phyloP scores from a whole-genome alignment of 2,888 invertebrate species.

The Epirrhoe tristata region DNA sequence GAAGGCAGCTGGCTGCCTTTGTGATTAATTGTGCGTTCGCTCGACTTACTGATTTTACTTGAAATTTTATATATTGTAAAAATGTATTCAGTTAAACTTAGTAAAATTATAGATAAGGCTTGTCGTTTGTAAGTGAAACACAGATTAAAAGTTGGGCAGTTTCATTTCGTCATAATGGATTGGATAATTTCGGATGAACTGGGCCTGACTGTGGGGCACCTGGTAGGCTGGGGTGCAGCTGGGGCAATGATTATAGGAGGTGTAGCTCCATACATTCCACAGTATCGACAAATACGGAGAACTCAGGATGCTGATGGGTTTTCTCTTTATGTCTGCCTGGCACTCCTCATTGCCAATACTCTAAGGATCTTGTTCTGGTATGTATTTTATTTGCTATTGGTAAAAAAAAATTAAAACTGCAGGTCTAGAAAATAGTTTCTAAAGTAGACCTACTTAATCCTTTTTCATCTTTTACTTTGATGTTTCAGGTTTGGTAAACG shows the following conservation, averaged over 20 bases:
- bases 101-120: slow-evolving; percentile 4
- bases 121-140: background rate
- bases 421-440: background rate
- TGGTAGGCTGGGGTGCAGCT: slow-evolving; percentile 92
- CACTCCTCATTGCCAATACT: slow-evolving; percentile 97
- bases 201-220: slow-evolving; percentile 90
- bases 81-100: slow-evolving; percentile 14
- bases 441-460: too few relatives aligned
- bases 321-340: slow-evolving; percentile 97
- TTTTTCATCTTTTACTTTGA: background rate
- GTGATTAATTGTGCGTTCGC: background rate
- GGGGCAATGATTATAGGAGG: slow-evolving; percentile 98
- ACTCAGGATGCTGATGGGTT: slow-evolving; percentile 98
- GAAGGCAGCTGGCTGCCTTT: background rate
- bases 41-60: background rate
- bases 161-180: slow-evolving; percentile 84
- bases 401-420: background rate
- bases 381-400: slow-evolving; percentile 60
- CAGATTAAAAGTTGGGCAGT: slow-evolving; percentile 7
- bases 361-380: slow-evolving; percentile 99
- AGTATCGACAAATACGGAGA: slow-evolving; percentile 96
- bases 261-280: slow-evolving; percentile 97
- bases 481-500: slow-evolving; percentile 98
- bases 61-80: background rate
- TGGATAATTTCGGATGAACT: slow-evolving; percentile 92